Conservation (phyloP, 1,140 invertebrate genomes). For the Nixonia krombeini region DNA sequence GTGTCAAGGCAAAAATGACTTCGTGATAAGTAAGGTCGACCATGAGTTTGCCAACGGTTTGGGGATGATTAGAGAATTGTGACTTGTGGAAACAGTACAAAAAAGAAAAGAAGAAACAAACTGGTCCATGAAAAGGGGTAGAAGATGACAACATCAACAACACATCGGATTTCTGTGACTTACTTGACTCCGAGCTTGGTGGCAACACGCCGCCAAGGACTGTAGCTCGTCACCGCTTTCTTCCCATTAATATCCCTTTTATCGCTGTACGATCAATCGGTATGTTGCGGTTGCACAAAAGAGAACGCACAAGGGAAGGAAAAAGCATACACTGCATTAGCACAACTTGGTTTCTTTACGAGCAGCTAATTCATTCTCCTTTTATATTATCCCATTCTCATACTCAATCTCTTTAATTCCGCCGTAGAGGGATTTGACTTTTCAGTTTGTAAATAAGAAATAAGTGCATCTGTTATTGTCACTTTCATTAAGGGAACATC, state of each 20-base stretch:
- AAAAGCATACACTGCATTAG: constrained; percentile 72
- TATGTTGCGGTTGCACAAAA: constrained; percentile 64
- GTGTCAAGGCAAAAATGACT: too few relatives aligned
- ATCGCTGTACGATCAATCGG: constrained; percentile 60
- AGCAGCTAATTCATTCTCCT: constrained; percentile 28
- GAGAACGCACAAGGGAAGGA: constrained; percentile 69
- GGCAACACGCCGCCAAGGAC: constrained; percentile 90
- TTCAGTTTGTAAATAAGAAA: too few relatives aligned
- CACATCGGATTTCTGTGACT: constrained; percentile 72
- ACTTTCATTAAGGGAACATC: too few relatives aligned
- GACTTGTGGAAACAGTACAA: too few relatives aligned
- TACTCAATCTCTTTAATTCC: too few relatives aligned
- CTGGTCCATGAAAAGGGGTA: constrained; percentile 9
- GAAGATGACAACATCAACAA: constrained; percentile 33
- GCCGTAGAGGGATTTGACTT: too few relatives aligned
- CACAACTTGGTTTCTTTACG: constrained; percentile 55
- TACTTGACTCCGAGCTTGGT: constrained; percentile 95
- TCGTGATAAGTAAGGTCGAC: too few relatives aligned
- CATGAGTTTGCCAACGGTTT: background rate
- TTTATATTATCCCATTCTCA: constrained; percentile 4
- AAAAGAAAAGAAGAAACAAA: constrained; percentile 16
- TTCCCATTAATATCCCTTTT: constrained; percentile 71
- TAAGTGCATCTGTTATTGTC: too few relatives aligned
- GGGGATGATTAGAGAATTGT: background rate
- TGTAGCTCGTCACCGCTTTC: constrained; percentile 77